Evolutionary conservation across 1,140 invertebrate species (phyloP), one percentile per base, ranked within the genome.

Genomic region (Rhizoglyphus robini): DNA sequence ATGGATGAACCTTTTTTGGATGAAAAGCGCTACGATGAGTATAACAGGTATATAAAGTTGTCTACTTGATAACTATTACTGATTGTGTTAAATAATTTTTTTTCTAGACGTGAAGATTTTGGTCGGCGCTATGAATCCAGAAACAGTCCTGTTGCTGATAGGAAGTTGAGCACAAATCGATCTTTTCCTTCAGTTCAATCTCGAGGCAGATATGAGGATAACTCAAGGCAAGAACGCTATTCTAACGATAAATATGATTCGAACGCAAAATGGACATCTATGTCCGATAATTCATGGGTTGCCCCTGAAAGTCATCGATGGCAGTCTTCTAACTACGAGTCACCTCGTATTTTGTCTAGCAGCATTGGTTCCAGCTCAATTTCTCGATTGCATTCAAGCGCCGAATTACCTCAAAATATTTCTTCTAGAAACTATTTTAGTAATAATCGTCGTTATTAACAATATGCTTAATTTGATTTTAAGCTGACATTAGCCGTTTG

Each of bases 1-100:
- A 34, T 32, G 1, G 58, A 2, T n/a, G 58, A 1, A 32, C 15
- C 15, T 27, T 32, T 13, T 2, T 32, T 60, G 15, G 58, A 60
- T 32, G 58, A 60, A 27, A 60, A 60, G 29, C 58, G 58, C 29
- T 60, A 20, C 36, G 58, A 60, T 60, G 58, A 60, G n/a, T 60
- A 60, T 60, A 60, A 60, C 27, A 60, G 41, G 54, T 58, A 11
- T 2, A n/a, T 58, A 2, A 2, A n/a, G n/a, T 32, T 58, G 54
- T 23, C 15, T 58, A 23, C 29, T 1, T 58, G 1, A 23, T 58
- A 23, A 3, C 54, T 18, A 58, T 30, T 58, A 30, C 29, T 30
- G 2, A 58, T 23, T 58, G 3, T 58, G n/a, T 2, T 13, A 60
- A 59, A 34, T 60, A 54, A 25, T 54, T 23, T n/a, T n/a, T n/a